Evolutionary conservation across 2,113 vertebrate genomes (phyloP), one percentile per base, ranked within the genome.

Genomic region (Vidua chalybeata): DNA sequence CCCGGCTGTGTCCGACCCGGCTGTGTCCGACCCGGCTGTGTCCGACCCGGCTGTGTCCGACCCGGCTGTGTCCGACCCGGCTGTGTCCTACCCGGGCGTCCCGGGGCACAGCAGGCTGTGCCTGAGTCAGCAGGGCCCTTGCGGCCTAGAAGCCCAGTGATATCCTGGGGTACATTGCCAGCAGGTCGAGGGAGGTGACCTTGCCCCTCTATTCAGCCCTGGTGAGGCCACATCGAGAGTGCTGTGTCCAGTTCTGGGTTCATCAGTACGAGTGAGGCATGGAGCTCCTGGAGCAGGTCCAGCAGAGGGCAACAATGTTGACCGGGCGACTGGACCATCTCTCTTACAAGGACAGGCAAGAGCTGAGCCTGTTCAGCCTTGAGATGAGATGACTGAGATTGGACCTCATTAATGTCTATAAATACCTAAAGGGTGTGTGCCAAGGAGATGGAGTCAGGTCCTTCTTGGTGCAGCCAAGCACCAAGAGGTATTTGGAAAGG

Each of bases 191-290:
- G 33, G 55, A 54, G 28, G 24, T 55, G 56, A 31, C 31, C 18
- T 20, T 30, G 20, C n/a, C 9, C n/a, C 10, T n/a, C 22, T 23
- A 1, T 8, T 48, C 24, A 15, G 41, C 6, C 19, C 28, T 20
- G n/a, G 28, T 13, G n/a, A n/a, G 2, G 27, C 37, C 45, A 15
- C 41, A 26, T 21, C 5, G 1, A 24, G 5, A 48, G 30, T 20
- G 16, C 13, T 31, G 11, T 43, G 35, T 67, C 17, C 35, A 76
- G 45, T 22, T 41, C 9, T 72, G 56, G n/a, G 30, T 30, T 26
- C 13, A 20, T 30, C 3, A 7, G n/a, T 9, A 24, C 7, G 4
- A n/a, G n/a, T 12, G 24, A 62, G 28, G 48, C 19, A 0, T 21
- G 41, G 41, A 31, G 26, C 20, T 56, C n/a, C 43, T 56, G 49